Evolutionary conservation across 2,797 vertebrate genomes (phyloP), one percentile per base, ranked within the genome.

Genomic region (Helostoma temminkii): DNA sequence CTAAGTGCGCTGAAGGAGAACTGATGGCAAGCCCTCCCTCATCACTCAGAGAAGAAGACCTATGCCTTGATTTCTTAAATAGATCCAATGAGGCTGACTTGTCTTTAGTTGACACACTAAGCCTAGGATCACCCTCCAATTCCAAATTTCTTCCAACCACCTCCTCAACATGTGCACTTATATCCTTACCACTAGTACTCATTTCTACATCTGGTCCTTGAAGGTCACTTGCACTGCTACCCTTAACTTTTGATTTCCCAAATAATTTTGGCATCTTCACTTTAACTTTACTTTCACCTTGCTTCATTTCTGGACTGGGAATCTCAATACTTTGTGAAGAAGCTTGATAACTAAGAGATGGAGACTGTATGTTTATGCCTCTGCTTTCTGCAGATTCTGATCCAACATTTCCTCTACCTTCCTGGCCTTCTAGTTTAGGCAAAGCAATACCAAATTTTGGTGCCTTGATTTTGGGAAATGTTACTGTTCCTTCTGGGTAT

Each of bases 181-280:
- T 39, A 16, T 66, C 92, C 82, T 94, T 93, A 75, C 88, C 95
- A 54, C 93, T 91, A 0, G 88, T 85, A 3, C 93, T 90, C 0
- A 92, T 69, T 6, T 88, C 90, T 5, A 71, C 55, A 16, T 95
- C 95, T 0, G 93, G 86, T 10, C 91, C 95, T 0, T 79, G 81
- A 0, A 92, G 37, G 0, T 96, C 94, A 14, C 85, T 78, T 79
- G 83, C 86, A 82, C 92, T 94, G 45, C 92, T 66, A 0, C 93
- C 91, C 39, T 98, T 97, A n/a, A 86, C 90, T 74, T 97, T 98
- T n/a, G 92, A 85, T 85, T 97, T 99, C 36, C 93, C 94, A 88
- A 98, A 98, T 4, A 98, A 91, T 68, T 94, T 96, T 46, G 96
- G 95, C 92, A 97, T 95, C 79, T 97, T 99, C 32, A 96, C 89